A percentile compares a stretch with the other conserved stretches of the same genome.
phyloP scores from a whole-genome alignment of 2,888 invertebrate genomes.

The Anorthoa munda region DNA sequence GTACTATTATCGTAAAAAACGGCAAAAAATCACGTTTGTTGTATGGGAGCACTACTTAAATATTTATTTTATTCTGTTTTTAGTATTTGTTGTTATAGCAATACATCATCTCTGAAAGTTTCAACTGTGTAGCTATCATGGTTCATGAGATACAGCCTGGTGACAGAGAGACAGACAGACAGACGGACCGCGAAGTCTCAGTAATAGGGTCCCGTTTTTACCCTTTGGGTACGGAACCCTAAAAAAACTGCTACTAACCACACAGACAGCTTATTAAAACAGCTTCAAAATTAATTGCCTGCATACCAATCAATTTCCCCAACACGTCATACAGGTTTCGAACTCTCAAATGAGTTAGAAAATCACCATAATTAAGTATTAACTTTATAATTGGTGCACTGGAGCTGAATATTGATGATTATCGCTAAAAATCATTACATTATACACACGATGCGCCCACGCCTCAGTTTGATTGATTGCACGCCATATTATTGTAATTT shows the following conservation, averaged over 20 bases:
- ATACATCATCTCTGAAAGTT: too few relatives aligned
- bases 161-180: too few relatives aligned
- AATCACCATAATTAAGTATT: conserved; percentile 32
- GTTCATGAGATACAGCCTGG: too few relatives aligned
- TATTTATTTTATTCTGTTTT: too few relatives aligned
- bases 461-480: conserved; percentile 61
- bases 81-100: too few relatives aligned
- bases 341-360: conserved; percentile 38
- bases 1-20: too few relatives aligned
- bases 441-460: conserved; percentile 55
- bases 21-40: too few relatives aligned
- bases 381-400: conserved; percentile 51
- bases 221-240: too few relatives aligned
- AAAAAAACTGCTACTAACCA: conserved; percentile 11
- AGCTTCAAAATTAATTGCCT: conserved; percentile 15
- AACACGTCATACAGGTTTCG: conserved; percentile 17
- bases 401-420: conserved; percentile 53
- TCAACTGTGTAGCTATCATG: too few relatives aligned
- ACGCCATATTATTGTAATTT: conserved; percentile 56
- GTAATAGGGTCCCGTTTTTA: too few relatives aligned
- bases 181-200: too few relatives aligned
- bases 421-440: conserved; percentile 61
- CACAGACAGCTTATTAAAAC: background rate
- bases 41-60: too few relatives aligned
- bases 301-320: conserved; percentile 20